A percentile compares a stretch with the other conserved stretches of the same genome.
Evolutionary conservation across 2,888 invertebrate species (phyloP).

Genomic region (Adelognathus sp.): DNA sequence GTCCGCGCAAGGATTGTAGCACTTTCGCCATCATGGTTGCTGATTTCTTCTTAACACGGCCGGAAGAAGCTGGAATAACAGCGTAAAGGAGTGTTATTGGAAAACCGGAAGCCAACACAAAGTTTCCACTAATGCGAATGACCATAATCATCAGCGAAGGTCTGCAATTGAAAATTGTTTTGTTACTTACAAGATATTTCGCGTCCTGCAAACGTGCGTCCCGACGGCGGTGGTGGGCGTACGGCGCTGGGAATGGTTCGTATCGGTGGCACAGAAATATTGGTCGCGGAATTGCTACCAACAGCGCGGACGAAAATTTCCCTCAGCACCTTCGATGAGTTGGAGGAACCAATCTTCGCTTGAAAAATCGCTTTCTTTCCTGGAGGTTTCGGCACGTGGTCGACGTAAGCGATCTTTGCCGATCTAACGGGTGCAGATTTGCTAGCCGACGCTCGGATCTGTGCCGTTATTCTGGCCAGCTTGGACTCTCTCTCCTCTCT

Average conservation of each 20-base stretch:
- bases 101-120: too few relatives aligned
- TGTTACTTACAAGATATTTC: constrained; percentile 65
- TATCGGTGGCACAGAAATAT: constrained; percentile 76
- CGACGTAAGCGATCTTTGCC: constrained; percentile 95
- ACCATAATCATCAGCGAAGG: too few relatives aligned
- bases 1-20: constrained; percentile 87
- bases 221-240: constrained; percentile 73
- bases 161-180: too few relatives aligned
- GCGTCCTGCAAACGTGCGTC: too few relatives aligned
- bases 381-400: constrained; percentile 94
- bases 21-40: constrained; percentile 97
- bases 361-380: constrained; percentile 91
- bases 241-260: too few relatives aligned
- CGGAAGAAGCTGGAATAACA: constrained; percentile 64
- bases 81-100: too few relatives aligned
- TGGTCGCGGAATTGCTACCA: constrained; percentile 66
- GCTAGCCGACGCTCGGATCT: constrained; percentile 90
- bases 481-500: constrained; percentile 92
- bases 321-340: constrained; percentile 74
- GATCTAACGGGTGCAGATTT: constrained; percentile 91
- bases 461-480: constrained; percentile 90
- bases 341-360: constrained; percentile 88
- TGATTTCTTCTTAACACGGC: constrained; percentile 81
- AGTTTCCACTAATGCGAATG: too few relatives aligned
- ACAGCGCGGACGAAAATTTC: constrained; percentile 73